Conservation (phyloP, 2,113 vertebrate genomes). For the Phaethornis superciliosus region DNA sequence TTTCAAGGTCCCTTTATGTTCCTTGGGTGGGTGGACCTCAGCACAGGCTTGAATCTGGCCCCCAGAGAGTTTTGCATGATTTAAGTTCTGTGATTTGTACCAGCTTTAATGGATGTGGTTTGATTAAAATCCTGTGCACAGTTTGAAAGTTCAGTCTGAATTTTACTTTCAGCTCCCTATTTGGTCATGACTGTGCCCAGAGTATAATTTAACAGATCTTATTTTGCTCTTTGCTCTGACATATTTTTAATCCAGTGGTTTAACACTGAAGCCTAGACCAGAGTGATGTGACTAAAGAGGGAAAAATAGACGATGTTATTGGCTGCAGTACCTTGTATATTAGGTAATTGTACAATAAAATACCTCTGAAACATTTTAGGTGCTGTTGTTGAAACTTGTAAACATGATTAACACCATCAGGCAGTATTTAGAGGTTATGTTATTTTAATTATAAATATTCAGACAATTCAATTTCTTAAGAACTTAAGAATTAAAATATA, state of each 20-base stretch:
- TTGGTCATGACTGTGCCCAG: neutral
- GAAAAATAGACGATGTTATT: neutral
- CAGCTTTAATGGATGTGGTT: neutral
- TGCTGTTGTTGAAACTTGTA: neutral
- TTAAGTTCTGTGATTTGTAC: neutral
- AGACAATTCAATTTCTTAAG: neutral
- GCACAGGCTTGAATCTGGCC: neutral
- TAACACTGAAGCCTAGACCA: neutral
- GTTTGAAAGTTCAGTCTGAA: neutral
- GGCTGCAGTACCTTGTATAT: neutral
- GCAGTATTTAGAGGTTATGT: neutral
- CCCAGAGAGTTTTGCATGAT: neutral
- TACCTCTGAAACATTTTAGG: neutral
- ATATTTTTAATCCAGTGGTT: neutral
- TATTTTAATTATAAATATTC: neutral
- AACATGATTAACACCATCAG: neutral
- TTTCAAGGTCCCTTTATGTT: slow-evolving; percentile 44
- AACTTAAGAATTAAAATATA: neutral
- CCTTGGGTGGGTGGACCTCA: neutral
- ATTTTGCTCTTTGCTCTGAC: neutral
- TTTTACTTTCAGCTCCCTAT: neutral
- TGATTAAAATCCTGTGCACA: neutral
- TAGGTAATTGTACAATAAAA: neutral
- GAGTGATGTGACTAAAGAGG: neutral
- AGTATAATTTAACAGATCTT: slow-evolving; percentile 5